Base-by-base conservation (phyloP, 2,797 vertebrate genomes). In the Neopelma chrysocephalum region DNA sequence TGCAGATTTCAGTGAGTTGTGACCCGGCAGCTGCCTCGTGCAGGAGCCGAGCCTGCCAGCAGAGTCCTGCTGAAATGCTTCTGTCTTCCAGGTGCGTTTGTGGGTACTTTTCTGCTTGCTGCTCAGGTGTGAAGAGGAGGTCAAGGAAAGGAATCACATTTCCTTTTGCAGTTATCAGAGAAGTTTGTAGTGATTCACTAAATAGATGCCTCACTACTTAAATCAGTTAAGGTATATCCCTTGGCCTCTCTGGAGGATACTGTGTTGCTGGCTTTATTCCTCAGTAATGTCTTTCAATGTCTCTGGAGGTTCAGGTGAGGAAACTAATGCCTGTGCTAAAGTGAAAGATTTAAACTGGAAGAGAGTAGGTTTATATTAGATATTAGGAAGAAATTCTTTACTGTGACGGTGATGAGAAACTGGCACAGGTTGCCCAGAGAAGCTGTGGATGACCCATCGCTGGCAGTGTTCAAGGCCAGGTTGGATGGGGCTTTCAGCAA, bases 41-140 rank as follows among this genome's bases (percentile, higher is more conserved):
- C 38, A 1, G 3, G 62, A 69, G 62, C 34, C 7, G 53, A 87
- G 65, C 36, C 45, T 0, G 0, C 8, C 10, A 8, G 15, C 0
- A 0, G 23, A 25, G 27, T 47, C 57, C 42, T 43, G 56, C 40
- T 1, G 6, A n/a, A 87, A 48, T 0, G 4, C 12, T 19, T 6
- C 61, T 0, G 4, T 42, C 25, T 13, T 22, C 32, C 8, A 1
- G 19, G 19, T 17, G 4, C 1, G 0, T 5, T 34, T 4, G n/a
- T 45, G 81, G 73, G 14, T 36, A 1, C 36, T 10, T 15, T 26
- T 32, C 48, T 1, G 1, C 42, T 36, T 14, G 9, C 48, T 60
- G 43, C 75, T 81, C 60, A 16, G 60, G 54, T 43, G 36, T 38
- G 75, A 36, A 6, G 22, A 16, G 56, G 12, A 60, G 53, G 38